Conservation (phyloP, 2,113 vertebrate genomes). For the Fulmarus glacialis region DNA sequence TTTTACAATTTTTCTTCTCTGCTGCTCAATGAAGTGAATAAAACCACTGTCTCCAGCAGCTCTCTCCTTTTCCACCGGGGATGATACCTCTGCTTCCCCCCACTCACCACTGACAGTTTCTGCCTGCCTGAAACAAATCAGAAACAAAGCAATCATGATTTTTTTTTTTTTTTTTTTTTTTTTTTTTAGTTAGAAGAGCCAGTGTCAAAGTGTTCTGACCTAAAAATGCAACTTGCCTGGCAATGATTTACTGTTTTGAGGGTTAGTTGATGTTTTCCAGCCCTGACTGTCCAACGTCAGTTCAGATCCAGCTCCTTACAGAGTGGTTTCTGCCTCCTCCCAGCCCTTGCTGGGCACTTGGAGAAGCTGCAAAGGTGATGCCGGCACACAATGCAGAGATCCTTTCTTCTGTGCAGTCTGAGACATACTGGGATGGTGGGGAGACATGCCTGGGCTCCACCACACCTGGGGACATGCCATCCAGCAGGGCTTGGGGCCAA, state of each 20-base stretch:
- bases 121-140: not conserved
- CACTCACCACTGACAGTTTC: not conserved
- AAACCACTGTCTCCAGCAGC: not conserved
- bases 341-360: not conserved
- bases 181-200: not conserved
- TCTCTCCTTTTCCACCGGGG: not conserved
- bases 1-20: not conserved
- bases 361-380: not conserved
- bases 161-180: not conserved
- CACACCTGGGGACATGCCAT: not conserved
- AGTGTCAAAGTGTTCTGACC: conserved; percentile 31
- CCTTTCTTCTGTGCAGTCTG: not conserved
- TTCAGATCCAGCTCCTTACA: not conserved
- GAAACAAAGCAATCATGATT: not conserved
- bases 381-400: not conserved
- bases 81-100: not conserved
- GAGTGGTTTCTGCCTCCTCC: not conserved
- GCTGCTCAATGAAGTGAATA: not conserved
- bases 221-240: not conserved
- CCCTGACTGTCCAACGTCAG: not conserved
- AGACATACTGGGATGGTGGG: not conserved
- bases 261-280: not conserved
- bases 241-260: not conserved
- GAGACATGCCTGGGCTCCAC: not conserved
- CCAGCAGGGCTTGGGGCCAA: not conserved